Conservation (phyloP, 2,797 vertebrate species). For the Oryzias dopingdopingensis region DNA sequence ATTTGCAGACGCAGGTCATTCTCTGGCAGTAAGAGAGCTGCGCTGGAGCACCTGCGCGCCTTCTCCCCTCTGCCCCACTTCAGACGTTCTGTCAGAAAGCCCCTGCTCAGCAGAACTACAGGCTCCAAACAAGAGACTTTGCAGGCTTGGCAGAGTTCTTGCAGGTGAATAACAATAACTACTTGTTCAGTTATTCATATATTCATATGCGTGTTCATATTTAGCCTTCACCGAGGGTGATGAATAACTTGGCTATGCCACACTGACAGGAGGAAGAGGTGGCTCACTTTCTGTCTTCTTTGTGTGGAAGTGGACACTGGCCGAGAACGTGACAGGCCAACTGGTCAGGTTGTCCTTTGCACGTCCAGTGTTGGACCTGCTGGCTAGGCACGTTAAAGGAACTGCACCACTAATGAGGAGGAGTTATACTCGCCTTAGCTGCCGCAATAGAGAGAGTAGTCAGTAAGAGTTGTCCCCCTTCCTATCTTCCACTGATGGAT, state of each 20-base stretch:
- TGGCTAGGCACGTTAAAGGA: conserved; percentile 46
- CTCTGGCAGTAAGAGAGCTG: conserved; percentile 64
- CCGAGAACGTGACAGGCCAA: conserved; percentile 49
- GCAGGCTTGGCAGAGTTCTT: conserved; percentile 62
- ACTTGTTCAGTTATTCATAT: conserved; percentile 77
- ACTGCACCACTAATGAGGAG: conserved; percentile 46
- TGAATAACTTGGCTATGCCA: conserved; percentile 63
- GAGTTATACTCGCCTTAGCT: conserved; percentile 39
- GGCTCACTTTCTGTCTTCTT: conserved; percentile 43
- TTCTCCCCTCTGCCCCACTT: conserved; percentile 68
- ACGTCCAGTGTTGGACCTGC: conserved; percentile 27
- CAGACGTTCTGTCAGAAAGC: conserved; percentile 72
- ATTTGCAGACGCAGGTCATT: conserved; percentile 71
- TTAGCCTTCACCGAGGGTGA: conserved; percentile 75
- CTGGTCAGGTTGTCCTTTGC: conserved; percentile 56
- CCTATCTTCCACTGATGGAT: conserved; percentile 57
- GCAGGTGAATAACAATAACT: conserved; percentile 76
- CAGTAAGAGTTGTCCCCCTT: conserved; percentile 28
- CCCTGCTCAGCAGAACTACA: conserved; percentile 73
- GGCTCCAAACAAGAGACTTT: conserved; percentile 68
- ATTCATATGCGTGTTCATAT: conserved; percentile 79
- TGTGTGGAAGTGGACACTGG: conserved; percentile 41
- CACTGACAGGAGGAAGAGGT: conserved; percentile 47
- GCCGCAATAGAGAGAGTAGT: conserved; percentile 20
- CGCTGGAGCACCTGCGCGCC: conserved; percentile 74